A percentile compares a stretch with the other conserved stretches of the same genome.
Conservation (phyloP, 2,113 vertebrate genomes). For the Sterrhoptilus dennistouni region DNA sequence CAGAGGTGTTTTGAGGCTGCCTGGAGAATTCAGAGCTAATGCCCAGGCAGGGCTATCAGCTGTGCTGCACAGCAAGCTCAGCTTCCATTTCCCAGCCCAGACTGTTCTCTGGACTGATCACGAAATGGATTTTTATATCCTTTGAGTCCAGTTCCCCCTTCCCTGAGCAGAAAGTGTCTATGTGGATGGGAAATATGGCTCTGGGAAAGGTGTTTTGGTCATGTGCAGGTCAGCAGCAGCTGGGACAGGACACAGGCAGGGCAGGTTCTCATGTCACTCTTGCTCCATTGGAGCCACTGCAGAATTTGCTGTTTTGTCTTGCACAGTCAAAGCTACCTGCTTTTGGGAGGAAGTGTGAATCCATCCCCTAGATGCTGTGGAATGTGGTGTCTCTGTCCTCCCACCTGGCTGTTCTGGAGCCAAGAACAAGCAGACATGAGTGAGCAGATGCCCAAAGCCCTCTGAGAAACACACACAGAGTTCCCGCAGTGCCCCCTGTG, state of each 20-base stretch:
- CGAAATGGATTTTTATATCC: neutral
- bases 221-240: neutral
- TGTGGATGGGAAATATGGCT: neutral
- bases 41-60: neutral
- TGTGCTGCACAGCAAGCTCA: neutral
- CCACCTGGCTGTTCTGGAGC: neutral
- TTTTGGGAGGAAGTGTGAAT: neutral
- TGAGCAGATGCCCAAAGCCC: neutral
- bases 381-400: neutral
- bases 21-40: constrained; percentile 17
- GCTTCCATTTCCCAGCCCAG: neutral
- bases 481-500: neutral
- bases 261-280: neutral
- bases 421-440: neutral
- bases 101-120: neutral
- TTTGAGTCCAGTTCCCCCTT: neutral
- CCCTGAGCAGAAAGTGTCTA: neutral
- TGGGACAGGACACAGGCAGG: neutral
- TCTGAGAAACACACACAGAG: neutral
- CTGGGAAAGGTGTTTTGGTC: neutral
- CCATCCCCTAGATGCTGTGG: neutral
- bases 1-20: neutral
- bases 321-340: neutral
- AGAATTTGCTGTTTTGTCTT: neutral
- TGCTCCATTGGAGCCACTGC: neutral